These are phyloP conservation scores for Pemphigus obesinymphae DNA, from an alignment of 1,140 invertebrate species.

Conservation along the genomic window DNA sequence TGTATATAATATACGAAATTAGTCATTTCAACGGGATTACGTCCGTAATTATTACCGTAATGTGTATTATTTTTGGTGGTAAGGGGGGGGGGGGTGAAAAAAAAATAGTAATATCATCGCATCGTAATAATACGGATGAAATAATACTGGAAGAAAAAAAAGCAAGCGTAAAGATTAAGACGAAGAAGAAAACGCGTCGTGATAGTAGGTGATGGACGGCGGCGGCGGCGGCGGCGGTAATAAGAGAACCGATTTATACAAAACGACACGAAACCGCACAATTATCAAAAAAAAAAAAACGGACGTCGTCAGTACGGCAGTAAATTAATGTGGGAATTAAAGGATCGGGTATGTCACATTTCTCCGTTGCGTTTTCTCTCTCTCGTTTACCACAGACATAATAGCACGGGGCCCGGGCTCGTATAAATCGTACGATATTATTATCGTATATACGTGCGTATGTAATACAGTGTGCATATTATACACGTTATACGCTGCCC, in stretches of 20 bases:
- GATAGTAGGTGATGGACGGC: not conserved
- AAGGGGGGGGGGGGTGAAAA: not conserved
- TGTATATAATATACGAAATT: no score
- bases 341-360: constrained; percentile 31
- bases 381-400: not conserved
- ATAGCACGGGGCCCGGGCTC: not conserved
- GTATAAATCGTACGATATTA: not conserved
- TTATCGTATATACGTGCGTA: not conserved
- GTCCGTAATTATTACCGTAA: not conserved
- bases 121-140: not conserved
- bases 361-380: not conserved
- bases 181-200: no score
- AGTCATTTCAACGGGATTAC: not conserved
- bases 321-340: constrained; percentile 36
- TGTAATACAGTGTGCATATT: no score
- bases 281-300: not conserved
- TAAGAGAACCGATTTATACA: constrained; percentile 19
- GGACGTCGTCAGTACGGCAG: not conserved
- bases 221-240: not conserved
- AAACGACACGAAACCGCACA: constrained; percentile 34
- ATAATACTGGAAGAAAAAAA: not conserved
- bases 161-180: not conserved
- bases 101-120: not conserved
- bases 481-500: constrained; percentile 6
- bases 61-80: not conserved